phyloP scores from a whole-genome alignment of 2,113 vertebrate genomes.

The Oostethus manadensis region DNA sequence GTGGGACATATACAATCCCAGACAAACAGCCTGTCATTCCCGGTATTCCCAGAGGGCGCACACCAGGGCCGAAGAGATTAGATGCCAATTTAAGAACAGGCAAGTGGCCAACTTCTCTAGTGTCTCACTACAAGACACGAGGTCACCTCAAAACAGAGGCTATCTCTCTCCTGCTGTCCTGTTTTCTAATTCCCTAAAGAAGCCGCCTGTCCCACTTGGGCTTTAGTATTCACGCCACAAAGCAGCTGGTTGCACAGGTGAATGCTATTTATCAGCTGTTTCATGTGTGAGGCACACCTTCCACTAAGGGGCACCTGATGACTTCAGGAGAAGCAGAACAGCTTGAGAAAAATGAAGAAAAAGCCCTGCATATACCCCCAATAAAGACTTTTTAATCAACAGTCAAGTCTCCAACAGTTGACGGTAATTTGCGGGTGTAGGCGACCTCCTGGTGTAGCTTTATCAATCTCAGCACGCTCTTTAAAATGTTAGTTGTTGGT shows the following conservation, averaged over 20 bases:
- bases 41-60: constrained; percentile 53
- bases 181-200: constrained; percentile 41
- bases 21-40: constrained; percentile 73
- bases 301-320: constrained; percentile 29
- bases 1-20: constrained; percentile 64
- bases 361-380: background rate
- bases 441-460: too few relatives aligned
- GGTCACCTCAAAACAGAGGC: constrained; percentile 66
- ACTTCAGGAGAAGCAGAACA: background rate
- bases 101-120: constrained; percentile 59
- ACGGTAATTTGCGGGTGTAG: too few relatives aligned
- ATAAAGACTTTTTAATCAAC: background rate
- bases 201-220: constrained; percentile 3
- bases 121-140: constrained; percentile 57
- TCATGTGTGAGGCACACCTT: constrained; percentile 14
- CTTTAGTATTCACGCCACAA: constrained; percentile 50
- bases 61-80: constrained; percentile 61
- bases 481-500: too few relatives aligned
- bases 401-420: background rate
- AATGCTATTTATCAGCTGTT: constrained; percentile 21
- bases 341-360: background rate
- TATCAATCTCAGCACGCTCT: too few relatives aligned
- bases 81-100: constrained; percentile 70
- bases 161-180: constrained; percentile 44
- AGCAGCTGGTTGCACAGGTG: constrained; percentile 22